phyloP scores from a whole-genome alignment of 2,113 vertebrate species.

The Mohoua ochrocephala region DNA sequence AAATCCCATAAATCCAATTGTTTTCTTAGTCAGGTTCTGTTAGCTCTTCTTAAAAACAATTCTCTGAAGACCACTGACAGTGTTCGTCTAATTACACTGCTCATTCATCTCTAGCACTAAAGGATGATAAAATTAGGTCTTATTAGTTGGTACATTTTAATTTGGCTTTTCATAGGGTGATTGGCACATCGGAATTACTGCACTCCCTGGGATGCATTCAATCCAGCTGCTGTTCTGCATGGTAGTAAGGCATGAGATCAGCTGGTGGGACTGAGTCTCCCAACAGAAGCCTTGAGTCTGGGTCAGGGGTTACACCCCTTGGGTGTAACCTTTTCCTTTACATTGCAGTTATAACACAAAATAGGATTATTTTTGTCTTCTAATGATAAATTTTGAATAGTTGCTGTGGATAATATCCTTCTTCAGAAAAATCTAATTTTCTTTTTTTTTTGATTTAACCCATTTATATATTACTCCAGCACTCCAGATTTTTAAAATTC shows the following conservation, averaged over 20 bases:
- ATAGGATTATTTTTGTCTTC: neutral
- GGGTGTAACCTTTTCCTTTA: neutral
- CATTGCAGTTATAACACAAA: neutral
- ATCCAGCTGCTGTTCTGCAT: neutral
- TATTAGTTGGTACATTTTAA: neutral
- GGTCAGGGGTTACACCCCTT: too few relatives aligned
- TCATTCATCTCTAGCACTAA: neutral
- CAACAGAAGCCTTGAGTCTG: neutral
- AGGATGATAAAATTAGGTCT: constrained; percentile 10
- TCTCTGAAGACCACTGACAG: neutral
- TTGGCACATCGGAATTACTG: neutral
- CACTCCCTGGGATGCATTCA: neutral
- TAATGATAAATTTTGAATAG: neutral
- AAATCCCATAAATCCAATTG: neutral
- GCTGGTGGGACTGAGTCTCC: neutral
- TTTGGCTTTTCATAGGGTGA: neutral
- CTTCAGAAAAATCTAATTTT: neutral
- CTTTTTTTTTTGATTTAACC: neutral
- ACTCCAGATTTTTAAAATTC: neutral
- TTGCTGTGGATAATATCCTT: neutral
- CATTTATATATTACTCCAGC: neutral
- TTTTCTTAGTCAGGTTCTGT: neutral
- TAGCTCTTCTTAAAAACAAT: neutral
- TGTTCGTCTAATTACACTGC: neutral
- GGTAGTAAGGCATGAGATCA: neutral